Conservation (phyloP, 2,888 invertebrate species). For the Gibbula magus region DNA sequence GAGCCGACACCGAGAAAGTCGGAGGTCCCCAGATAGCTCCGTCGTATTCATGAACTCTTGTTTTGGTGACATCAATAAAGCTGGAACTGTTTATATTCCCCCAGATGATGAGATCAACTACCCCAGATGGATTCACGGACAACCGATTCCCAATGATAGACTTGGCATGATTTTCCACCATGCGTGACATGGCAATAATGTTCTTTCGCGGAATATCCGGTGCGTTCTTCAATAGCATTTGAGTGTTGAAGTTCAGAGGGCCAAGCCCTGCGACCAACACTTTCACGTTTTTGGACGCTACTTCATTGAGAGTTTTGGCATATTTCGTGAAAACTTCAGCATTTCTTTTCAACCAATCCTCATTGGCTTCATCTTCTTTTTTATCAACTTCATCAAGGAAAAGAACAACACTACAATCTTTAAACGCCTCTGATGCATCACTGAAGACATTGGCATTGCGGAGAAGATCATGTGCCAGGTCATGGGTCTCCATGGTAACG, state of each 20-base stretch:
- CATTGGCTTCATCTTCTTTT: constrained; percentile 48
- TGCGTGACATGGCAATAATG: constrained; percentile 65
- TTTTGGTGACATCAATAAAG: constrained; percentile 54
- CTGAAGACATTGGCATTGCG: constrained; percentile 55
- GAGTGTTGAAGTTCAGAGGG: constrained; percentile 70
- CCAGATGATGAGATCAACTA: constrained; percentile 72
- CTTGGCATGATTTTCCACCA: constrained; percentile 70
- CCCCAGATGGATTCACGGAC: constrained; percentile 67
- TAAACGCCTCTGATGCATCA: constrained; percentile 61
- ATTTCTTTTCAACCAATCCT: constrained; percentile 64
- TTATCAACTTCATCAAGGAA: constrained; percentile 60
- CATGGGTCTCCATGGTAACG: constrained; percentile 68
- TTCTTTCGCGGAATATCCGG: constrained; percentile 65
- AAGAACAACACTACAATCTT: constrained; percentile 63
- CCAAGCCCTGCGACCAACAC: constrained; percentile 69
- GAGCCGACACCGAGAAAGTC: constrained; percentile 66
- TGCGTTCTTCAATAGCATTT: constrained; percentile 67
- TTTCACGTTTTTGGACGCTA: constrained; percentile 62
- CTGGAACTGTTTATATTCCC: constrained; percentile 66
- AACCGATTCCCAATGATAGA: constrained; percentile 67
- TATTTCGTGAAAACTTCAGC: constrained; percentile 59
- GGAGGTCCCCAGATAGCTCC: constrained; percentile 73
- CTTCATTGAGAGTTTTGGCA: constrained; percentile 63
- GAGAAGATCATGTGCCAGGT: constrained; percentile 64
- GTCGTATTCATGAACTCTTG: constrained; percentile 69